Evolutionary conservation across 1,140 invertebrate species (phyloP), one percentile per base, ranked within the genome.

Genomic region (Stegodyphus dumicola): DNA sequence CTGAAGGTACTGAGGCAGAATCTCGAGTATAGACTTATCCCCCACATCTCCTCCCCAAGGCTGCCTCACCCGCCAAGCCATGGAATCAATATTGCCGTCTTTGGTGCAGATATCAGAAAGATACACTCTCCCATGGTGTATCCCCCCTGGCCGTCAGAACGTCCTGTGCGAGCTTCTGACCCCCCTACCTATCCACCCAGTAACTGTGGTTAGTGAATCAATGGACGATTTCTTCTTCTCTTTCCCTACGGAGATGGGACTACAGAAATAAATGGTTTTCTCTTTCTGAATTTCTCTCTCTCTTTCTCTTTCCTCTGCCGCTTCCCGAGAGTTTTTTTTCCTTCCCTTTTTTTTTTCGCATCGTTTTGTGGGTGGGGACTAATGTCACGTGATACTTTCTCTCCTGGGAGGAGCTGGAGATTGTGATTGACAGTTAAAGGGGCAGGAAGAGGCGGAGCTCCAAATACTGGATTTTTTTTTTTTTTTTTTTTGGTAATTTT

Each of bases 241-340:
- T 76, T 53, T 76, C 71, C 71, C 81, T 33, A 48, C 13, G 77
- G 81, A 76, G 71, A 67, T 56, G 13, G 65, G 81, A 76, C 81
- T 84, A 83, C 80, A 84, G 81, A 84, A 84, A 84, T 84, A 84
- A 84, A 84, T 84, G 65, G 81, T 84, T 84, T 84, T 84, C 81
- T 52, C 81, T 84, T 77, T 84, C 81, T 84, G 81, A 70, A 76
- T 84, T 76, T 76, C 73, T 75, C 73, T 84, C 66, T 56, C 66
- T 69, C 60, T 77, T 53, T 77, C n/a, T 75, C 54, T 49, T 77
- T 53, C 69, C n/a, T 75, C 54, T 66, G 5, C 71, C 69, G 18
- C 67, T 76, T 81, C 54, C 15, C 33, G 18, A 6, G 53, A 17
- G 54, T 66, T 77, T 48, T 64, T n/a, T 67, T 67, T 69, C 65